phyloP scores from a whole-genome alignment of 2,888 invertebrate species.

The Embidobia sp. region DNA sequence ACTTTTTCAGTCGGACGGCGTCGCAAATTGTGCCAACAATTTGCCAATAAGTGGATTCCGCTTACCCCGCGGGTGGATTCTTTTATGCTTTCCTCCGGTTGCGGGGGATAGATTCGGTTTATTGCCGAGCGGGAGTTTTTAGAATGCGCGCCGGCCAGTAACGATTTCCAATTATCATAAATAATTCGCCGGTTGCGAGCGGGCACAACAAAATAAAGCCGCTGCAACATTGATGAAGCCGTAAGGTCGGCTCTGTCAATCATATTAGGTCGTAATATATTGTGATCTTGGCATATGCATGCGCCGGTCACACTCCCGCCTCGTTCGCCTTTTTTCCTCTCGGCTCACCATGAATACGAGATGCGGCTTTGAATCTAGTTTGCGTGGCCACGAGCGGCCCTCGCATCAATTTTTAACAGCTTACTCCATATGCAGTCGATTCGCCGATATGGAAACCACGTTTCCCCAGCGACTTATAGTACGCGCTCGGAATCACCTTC shows the following conservation, averaged over 20 bases:
- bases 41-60: too few relatives aligned
- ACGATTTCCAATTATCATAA: constrained; percentile 55
- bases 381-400: constrained; percentile 76
- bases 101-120: too few relatives aligned
- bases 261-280: constrained; percentile 67
- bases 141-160: too few relatives aligned
- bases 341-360: constrained; percentile 80
- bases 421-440: constrained; percentile 74
- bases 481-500: constrained; percentile 63
- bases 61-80: too few relatives aligned
- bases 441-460: constrained; percentile 79
- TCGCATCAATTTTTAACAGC: constrained; percentile 79
- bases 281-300: constrained; percentile 67
- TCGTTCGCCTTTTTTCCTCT: constrained; percentile 68
- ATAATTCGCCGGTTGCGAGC: constrained; percentile 35
- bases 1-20: constrained; percentile 17
- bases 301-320: constrained; percentile 60
- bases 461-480: constrained; percentile 69
- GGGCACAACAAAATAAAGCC: constrained; percentile 40
- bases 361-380: constrained; percentile 80
- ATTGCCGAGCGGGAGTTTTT: too few relatives aligned
- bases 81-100: too few relatives aligned
- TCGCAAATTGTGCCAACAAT: constrained; percentile 31
- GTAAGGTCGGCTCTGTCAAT: constrained; percentile 64
- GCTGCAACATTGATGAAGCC: constrained; percentile 60